Percentiles rank a stretch among this genome's conserved stretches.
These are phyloP conservation scores for Arenaria interpres DNA, from an alignment of 2,113 vertebrate genomes.

Conservation along the genomic window DNA sequence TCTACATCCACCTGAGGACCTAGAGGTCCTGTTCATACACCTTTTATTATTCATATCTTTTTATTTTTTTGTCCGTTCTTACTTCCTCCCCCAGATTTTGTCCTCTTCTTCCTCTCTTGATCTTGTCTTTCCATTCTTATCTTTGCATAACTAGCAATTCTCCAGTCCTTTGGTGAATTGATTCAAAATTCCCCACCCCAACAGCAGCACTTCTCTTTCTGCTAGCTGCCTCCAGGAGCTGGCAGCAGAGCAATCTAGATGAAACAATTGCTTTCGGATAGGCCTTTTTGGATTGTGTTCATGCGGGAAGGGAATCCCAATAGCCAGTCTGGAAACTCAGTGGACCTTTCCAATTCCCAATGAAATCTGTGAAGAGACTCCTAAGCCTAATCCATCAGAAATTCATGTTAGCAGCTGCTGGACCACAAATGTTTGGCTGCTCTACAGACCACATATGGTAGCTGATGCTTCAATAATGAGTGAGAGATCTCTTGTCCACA, in stretches of 20 bases:
- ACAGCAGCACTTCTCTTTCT: not conserved
- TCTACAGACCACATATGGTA: conserved; percentile 49
- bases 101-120: not conserved
- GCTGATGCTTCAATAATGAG: conserved; percentile 21
- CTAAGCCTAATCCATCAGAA: conserved; percentile 32
- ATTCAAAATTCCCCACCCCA: not conserved
- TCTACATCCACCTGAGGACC: not conserved
- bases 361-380: conserved; percentile 3
- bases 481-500: conserved; percentile 26
- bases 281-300: not conserved
- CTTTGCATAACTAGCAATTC: not conserved
- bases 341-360: not conserved
- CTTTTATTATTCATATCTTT: not conserved
- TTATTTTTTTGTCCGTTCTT: not conserved
- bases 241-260: not conserved
- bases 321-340: not conserved
- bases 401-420: conserved; percentile 51
- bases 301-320: not conserved
- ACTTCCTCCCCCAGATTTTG: not conserved
- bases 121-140: not conserved
- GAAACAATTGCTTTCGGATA: conserved; percentile 12
- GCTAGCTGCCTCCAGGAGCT: not conserved
- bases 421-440: conserved; percentile 53
- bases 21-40: not conserved
- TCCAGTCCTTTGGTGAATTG: not conserved